phyloP scores from a whole-genome alignment of 2,888 invertebrate species.

The Lycophotia porphyrea region DNA sequence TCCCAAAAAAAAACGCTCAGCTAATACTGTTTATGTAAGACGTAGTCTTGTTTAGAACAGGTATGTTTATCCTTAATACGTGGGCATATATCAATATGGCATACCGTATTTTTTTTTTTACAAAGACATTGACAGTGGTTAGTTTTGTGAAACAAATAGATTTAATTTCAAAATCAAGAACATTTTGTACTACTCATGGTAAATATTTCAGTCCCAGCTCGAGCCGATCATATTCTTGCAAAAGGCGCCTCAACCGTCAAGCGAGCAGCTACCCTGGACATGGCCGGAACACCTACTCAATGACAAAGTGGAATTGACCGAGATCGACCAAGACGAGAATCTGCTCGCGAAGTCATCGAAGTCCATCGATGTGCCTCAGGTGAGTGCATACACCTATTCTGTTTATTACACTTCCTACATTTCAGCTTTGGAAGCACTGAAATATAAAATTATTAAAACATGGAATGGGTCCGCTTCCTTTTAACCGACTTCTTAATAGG shows the following conservation, averaged over 20 bases:
- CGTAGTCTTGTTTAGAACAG: no score
- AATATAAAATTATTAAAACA: neutral
- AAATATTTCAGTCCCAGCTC: slow-evolving; percentile 52
- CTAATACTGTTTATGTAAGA: no score
- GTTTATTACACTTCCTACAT: neutral
- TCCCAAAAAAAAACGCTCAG: no score
- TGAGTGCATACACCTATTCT: slow-evolving; percentile 7
- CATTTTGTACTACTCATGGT: neutral
- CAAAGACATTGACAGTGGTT: no score
- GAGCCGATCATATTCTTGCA: slow-evolving; percentile 74
- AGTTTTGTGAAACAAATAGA: neutral
- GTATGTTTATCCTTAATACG: no score
- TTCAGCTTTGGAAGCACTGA: no score
- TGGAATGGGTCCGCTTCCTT: neutral
- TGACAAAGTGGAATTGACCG: slow-evolving; percentile 69
- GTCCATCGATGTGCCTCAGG: neutral
- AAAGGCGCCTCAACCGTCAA: slow-evolving; percentile 46
- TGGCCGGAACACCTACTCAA: slow-evolving; percentile 78
- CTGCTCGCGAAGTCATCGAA: no score
- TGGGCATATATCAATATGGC: no score
- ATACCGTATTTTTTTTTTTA: no score
- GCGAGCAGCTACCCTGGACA: slow-evolving; percentile 69
- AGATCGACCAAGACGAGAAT: slow-evolving; percentile 70
- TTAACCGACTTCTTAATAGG: neutral
- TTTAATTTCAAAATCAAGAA: neutral